These are phyloP conservation scores for Amphipoea lucens DNA, from an alignment of 2,888 invertebrate species.

Conservation along the genomic window DNA sequence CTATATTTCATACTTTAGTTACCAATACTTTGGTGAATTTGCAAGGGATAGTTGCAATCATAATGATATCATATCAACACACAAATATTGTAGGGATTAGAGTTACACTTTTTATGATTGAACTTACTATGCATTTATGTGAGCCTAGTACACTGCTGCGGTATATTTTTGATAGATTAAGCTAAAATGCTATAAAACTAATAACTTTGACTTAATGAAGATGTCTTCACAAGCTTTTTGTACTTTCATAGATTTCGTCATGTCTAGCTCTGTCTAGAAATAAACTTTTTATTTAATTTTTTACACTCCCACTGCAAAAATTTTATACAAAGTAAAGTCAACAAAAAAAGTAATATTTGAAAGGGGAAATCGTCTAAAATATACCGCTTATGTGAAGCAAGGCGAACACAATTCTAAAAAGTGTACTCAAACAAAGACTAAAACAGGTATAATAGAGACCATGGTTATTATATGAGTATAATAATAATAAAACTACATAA, in stretches of 20 bases:
- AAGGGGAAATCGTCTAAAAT: constrained; percentile 4
- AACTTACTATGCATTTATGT: constrained; percentile 63
- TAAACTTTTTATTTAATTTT: constrained; percentile 32
- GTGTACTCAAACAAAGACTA: constrained; percentile 71
- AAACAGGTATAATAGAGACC: constrained; percentile 85
- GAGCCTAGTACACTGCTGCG: constrained; percentile 21
- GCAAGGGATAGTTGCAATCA: constrained; percentile 69
- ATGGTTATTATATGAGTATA: constrained; percentile 75
- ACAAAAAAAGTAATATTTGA: neutral
- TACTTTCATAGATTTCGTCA: constrained; percentile 55
- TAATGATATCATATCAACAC: constrained; percentile 69
- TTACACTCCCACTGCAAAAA: constrained; percentile 2
- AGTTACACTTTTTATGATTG: constrained; percentile 63
- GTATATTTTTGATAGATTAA: constrained; percentile 27
- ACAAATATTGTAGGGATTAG: constrained; percentile 63
- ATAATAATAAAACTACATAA: constrained; percentile 68
- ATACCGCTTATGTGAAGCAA: constrained; percentile 18
- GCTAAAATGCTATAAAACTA: neutral
- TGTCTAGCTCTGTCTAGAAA: constrained; percentile 24
- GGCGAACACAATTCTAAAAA: constrained; percentile 59
- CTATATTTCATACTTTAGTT: constrained; percentile 62
- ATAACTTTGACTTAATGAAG: neutral
- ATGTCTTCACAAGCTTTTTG: constrained; percentile 39
- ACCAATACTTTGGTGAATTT: constrained; percentile 24
- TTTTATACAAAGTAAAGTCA: neutral